Percentiles rank a stretch among this genome's conserved stretches.
Conservation (phyloP, 2,797 vertebrate species). For the Ceyx erithaca region DNA sequence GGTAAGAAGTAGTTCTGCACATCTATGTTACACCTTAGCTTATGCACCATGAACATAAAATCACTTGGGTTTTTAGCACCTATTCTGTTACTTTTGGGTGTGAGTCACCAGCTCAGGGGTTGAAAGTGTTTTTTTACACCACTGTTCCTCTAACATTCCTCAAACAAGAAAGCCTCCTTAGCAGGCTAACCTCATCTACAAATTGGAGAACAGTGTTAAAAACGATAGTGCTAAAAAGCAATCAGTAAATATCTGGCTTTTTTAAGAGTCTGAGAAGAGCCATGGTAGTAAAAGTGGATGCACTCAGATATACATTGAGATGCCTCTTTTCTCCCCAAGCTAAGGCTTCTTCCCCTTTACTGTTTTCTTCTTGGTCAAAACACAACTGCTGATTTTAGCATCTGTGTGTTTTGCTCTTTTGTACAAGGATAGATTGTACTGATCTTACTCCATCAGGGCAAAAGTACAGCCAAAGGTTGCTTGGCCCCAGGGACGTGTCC, state of each 20-base stretch:
- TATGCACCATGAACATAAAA: background rate
- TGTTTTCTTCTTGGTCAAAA: constrained; percentile 14
- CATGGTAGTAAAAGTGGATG: background rate
- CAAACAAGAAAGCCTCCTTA: background rate
- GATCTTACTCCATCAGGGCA: background rate
- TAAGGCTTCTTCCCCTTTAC: background rate
- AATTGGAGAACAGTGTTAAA: background rate
- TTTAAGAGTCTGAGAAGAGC: background rate
- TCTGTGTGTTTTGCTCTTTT: background rate
- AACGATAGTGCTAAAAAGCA: background rate
- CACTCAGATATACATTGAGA: background rate
- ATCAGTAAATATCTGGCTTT: background rate
- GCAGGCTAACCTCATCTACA: background rate
- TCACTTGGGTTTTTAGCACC: background rate
- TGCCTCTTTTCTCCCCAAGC: background rate
- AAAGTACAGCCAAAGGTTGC: constrained; percentile 44
- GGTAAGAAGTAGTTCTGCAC: background rate
- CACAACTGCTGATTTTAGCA: background rate
- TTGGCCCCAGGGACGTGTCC: background rate
- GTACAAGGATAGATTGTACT: background rate
- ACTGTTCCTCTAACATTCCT: background rate
- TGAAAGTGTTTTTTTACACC: background rate
- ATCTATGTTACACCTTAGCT: background rate
- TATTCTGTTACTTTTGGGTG: background rate
- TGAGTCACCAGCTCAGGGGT: background rate